Evolutionary conservation across 2,888 invertebrate genomes (phyloP), one percentile per base, ranked within the genome.

Genomic region (Caenorhabditis japonica): DNA sequence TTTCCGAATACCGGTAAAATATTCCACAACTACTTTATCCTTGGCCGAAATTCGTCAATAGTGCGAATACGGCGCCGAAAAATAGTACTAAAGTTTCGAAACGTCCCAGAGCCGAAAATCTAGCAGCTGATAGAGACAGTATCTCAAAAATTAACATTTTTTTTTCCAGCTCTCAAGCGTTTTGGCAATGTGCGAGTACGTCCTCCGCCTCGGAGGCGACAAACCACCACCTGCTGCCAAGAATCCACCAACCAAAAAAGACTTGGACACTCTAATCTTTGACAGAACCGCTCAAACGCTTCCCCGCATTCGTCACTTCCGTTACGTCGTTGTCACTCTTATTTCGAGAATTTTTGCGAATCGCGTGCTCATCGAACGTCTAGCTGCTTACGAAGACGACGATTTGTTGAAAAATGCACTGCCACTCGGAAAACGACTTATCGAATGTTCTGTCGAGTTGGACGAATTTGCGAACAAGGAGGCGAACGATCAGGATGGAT

Each of bases 221-320:
- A 49, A 61, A 25, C 21, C 55, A 12, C 49, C 36, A 2, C 5
- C 25, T 1, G 12, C 38, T 4, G 10, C 47, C 12, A 62, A 58
- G 23, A 19, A 1, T 1, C 4, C 56, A 0, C n/a, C n/a, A n/a
- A 33, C 38, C 34, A 64, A 66, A 17, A 72, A 72, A 13, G 59
- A 60, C 17, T 12, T 62, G 17, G 69, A 75, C 17, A 59, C 56
- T n/a, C 17, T 64, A 34, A 69, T 75, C 34, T 75, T 75, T 38
- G 69, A 75, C 44, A 39, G 74, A 4, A 88, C 94, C 0, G 89
- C 93, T n/a, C 92, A 92, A 81, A 91, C 91, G 0, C 90, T 92
- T 0, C 92, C 93, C 84, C 93, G 94, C 80, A 89, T 94, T 56
- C 91, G 94, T 2, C 94, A 94, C 88, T 94, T 92, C 88, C 94